These are phyloP conservation scores for Xenopus borealis DNA, from an alignment of 2,113 vertebrate genomes.

Conservation along the genomic window DNA sequence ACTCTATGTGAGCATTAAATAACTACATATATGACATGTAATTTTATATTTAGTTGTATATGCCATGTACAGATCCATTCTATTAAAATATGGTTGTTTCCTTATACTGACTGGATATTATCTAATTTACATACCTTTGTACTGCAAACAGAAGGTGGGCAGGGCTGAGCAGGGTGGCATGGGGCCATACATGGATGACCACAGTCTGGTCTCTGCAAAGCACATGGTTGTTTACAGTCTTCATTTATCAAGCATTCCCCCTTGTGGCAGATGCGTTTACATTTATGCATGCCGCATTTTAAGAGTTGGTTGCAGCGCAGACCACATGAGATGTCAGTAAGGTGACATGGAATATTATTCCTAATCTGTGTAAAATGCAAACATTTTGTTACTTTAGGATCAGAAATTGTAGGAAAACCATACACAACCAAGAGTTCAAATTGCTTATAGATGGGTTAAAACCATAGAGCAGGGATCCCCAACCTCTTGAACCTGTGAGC, in stretches of 20 bases:
- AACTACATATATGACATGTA: too few species aligned
- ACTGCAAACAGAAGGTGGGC: constrained; percentile 75
- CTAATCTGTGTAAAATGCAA: constrained; percentile 72
- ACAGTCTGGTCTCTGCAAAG: constrained; percentile 75
- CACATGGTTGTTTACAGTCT: constrained; percentile 84
- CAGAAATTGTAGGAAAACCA: not conserved
- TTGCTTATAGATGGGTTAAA: too few species aligned
- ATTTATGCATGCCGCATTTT: constrained; percentile 85
- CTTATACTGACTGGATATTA: too few species aligned
- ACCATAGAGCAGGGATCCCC: too few species aligned
- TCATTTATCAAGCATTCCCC: constrained; percentile 81
- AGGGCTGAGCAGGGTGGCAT: constrained; percentile 81
- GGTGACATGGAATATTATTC: constrained; percentile 94
- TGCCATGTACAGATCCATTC: too few species aligned
- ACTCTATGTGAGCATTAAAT: too few species aligned
- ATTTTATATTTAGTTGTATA: too few species aligned
- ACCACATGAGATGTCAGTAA: constrained; percentile 94
- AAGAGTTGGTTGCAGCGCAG: constrained; percentile 81
- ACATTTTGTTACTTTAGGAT: not conserved
- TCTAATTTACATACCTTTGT: constrained; percentile 72
- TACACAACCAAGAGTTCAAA: too few species aligned
- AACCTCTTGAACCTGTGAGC: too few species aligned
- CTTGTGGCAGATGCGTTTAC: constrained; percentile 90
- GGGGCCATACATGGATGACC: constrained; percentile 85
- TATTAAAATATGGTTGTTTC: too few species aligned